Percentiles rank a stretch among this genome's conserved stretches.
Evolutionary conservation across 2,888 invertebrate genomes (phyloP).

Genomic region (Fissipunctia ypsillon): DNA sequence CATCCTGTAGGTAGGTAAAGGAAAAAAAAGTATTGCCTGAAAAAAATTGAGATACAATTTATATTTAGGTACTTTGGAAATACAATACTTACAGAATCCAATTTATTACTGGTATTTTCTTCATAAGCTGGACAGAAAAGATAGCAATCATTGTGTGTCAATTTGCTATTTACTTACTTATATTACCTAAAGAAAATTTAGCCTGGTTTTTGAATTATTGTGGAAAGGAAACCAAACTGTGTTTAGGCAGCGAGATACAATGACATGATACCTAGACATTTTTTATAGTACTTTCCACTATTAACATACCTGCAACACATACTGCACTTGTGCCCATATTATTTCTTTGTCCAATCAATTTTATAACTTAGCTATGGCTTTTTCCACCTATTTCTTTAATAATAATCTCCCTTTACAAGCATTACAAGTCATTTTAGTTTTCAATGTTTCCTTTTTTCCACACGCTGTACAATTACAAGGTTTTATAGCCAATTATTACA

Average conservation of each 20-base stretch:
- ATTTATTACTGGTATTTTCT: slow-evolving; percentile 1
- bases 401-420: slow-evolving; percentile 7
- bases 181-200: too few species aligned
- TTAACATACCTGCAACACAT: too few species aligned
- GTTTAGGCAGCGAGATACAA: not conserved
- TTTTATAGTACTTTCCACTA: not conserved
- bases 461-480: slow-evolving; percentile 66
- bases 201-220: not conserved
- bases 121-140: not conserved
- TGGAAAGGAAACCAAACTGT: not conserved
- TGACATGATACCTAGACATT: not conserved
- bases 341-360: not conserved
- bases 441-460: slow-evolving; percentile 60
- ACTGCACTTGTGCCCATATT: too few species aligned
- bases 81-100: not conserved
- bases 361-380: not conserved
- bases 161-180: too few species aligned
- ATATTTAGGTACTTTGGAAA: too few species aligned
- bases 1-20: slow-evolving; percentile 34
- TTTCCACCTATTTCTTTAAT: not conserved
- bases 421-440: slow-evolving; percentile 48
- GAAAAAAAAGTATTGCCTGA: not conserved
- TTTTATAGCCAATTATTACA: slow-evolving; percentile 82
- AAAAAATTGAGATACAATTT: too few species aligned
- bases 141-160: not conserved